Percentiles rank a stretch among this genome's conserved stretches.
Evolutionary conservation across 2,797 vertebrate species (phyloP).

Genomic region (Rhinogobio ventralis): DNA sequence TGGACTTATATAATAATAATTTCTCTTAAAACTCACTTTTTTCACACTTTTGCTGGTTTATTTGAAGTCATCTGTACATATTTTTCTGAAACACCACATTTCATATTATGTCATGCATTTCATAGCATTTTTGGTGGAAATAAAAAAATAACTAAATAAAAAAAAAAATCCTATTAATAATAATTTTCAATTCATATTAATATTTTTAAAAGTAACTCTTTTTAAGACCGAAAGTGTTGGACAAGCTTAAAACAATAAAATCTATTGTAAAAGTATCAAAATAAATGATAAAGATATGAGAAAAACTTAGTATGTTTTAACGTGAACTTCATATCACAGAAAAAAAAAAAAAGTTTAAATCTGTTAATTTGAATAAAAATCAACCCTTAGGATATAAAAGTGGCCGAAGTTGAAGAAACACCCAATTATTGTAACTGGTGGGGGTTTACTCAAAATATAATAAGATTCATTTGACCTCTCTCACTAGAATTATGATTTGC

Average conservation of each 20-base stretch:
- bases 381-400: not conserved
- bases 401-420: not conserved
- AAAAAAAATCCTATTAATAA: not conserved
- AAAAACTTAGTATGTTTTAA: not conserved
- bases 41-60: not conserved
- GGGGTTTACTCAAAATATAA: constrained; percentile 6
- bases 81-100: not conserved
- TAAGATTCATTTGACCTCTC: constrained; percentile 14
- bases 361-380: constrained; percentile 8
- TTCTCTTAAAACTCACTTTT: not conserved
- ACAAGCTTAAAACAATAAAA: not conserved
- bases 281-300: not conserved
- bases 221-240: not conserved
- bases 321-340: not conserved
- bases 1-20: not conserved
- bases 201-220: not conserved
- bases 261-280: not conserved
- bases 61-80: not conserved
- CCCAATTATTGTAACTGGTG: constrained; percentile 3
- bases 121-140: not conserved
- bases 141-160: not conserved
- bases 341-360: not conserved
- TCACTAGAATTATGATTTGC: not conserved
- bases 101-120: not conserved
- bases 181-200: not conserved